phyloP scores from a whole-genome alignment of 2,113 vertebrate genomes.

The Albula goreensis region DNA sequence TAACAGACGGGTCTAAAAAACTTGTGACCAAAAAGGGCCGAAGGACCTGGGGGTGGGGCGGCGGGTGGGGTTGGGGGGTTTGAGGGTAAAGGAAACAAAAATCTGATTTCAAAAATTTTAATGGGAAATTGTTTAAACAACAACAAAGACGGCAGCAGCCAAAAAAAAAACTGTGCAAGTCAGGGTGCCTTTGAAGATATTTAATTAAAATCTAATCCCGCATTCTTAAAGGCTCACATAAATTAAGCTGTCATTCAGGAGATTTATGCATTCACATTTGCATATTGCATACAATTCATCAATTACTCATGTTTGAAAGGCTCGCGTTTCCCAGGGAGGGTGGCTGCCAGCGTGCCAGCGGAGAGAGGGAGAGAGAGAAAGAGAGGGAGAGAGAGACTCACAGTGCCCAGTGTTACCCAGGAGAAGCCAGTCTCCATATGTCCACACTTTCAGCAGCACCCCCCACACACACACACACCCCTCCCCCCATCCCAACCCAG shows the following conservation, averaged over 20 bases:
- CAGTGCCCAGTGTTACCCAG: slow-evolving; percentile 52
- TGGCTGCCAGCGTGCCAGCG: slow-evolving; percentile 68
- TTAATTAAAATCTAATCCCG: slow-evolving; percentile 91
- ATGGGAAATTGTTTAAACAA: slow-evolving; percentile 57
- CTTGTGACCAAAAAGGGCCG: neutral
- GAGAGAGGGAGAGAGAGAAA: slow-evolving; percentile 27
- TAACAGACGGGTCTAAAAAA: slow-evolving; percentile 14
- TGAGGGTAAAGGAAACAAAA: slow-evolving; percentile 29
- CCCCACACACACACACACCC: neutral
- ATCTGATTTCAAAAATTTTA: slow-evolving; percentile 51
- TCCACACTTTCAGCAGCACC: slow-evolving; percentile 41
- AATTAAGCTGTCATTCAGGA: slow-evolving; percentile 88
- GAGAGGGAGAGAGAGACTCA: slow-evolving; percentile 20
- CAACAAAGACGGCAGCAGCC: slow-evolving; percentile 61
- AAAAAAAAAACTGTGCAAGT: slow-evolving; percentile 69
- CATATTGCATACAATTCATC: slow-evolving; percentile 84
- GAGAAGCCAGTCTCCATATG: slow-evolving; percentile 71
- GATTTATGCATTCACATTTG: slow-evolving; percentile 86
- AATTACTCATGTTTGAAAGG: slow-evolving; percentile 82
- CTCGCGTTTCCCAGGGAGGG: slow-evolving; percentile 65
- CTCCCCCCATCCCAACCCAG: no score
- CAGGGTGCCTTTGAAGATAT: slow-evolving; percentile 86
- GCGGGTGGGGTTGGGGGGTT: slow-evolving; percentile 11
- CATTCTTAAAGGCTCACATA: slow-evolving; percentile 86
- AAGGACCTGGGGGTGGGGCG: neutral